Evolutionary conservation across 2,888 invertebrate species (phyloP).

Genomic region (Hypsopygia costalis): DNA sequence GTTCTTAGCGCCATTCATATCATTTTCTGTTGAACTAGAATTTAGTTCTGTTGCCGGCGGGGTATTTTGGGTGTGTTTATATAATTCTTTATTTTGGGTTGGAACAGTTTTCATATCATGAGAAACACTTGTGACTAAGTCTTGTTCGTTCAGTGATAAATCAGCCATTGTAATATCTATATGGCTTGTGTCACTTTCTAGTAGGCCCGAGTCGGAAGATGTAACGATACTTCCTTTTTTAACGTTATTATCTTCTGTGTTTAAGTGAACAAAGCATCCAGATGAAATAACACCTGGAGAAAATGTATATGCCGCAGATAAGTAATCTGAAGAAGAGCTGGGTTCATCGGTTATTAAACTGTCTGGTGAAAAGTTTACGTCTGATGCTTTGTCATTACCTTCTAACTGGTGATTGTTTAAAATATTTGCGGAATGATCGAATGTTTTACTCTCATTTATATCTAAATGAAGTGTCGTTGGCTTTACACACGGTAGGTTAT

Average conservation of each 20-base stretch:
- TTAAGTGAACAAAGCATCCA: constrained; percentile 40
- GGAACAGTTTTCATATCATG: constrained; percentile 25
- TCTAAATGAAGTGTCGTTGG: constrained; percentile 58
- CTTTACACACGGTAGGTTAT: constrained; percentile 39
- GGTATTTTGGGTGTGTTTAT: not conserved
- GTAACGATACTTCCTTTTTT: constrained; percentile 66
- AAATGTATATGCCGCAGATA: constrained; percentile 58
- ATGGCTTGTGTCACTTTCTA: constrained; percentile 57
- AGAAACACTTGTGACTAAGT: constrained; percentile 25
- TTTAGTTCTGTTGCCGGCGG: constrained; percentile 21
- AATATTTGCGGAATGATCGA: constrained; percentile 58
- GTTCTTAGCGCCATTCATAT: constrained; percentile 29
- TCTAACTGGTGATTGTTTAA: no score
- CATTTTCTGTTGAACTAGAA: constrained; percentile 29
- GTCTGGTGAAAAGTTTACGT: constrained; percentile 55
- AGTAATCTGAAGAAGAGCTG: constrained; percentile 66
- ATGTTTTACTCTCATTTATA: constrained; percentile 63
- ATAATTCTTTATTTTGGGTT: no score
- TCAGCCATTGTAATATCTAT: constrained; percentile 61
- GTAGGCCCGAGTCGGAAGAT: constrained; percentile 67
- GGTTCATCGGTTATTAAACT: constrained; percentile 63
- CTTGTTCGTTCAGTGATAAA: constrained; percentile 54
- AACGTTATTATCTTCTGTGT: constrained; percentile 43
- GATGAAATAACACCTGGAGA: constrained; percentile 47
- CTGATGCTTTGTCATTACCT: constrained; percentile 32